phyloP scores from a whole-genome alignment of 2,797 vertebrate genomes.

The Phrynocephalus forsythii region DNA sequence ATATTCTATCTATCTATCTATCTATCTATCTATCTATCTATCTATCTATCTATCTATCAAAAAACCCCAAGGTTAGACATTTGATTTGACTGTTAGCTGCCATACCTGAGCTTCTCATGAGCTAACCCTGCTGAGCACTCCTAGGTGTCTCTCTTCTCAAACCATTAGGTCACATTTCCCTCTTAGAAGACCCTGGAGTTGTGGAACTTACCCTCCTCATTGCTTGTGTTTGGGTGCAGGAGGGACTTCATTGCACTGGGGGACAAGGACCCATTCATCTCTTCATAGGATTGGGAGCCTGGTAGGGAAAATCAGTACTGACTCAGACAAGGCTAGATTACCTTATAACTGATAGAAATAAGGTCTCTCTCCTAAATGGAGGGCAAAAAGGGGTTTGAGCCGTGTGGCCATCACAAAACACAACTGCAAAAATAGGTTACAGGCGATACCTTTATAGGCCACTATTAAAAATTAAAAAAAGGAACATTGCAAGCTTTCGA shows the following conservation, averaged over 20 bases:
- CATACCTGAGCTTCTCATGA: neutral
- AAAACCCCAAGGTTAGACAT: neutral
- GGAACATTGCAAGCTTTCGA: too few relatives aligned
- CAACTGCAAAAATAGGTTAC: too few relatives aligned
- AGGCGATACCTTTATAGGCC: too few relatives aligned
- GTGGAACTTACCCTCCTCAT: slow-evolving; percentile 31
- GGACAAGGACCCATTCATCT: slow-evolving; percentile 32
- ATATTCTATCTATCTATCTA: neutral
- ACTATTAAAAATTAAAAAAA: too few relatives aligned
- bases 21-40: too few relatives aligned
- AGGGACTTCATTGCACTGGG: slow-evolving; percentile 3
- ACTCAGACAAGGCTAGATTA: neutral
- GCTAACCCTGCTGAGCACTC: too few relatives aligned
- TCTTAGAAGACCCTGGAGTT: neutral
- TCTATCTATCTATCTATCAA: too few relatives aligned
- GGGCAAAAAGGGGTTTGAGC: too few relatives aligned
- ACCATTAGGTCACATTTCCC: too few relatives aligned
- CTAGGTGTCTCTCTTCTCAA: neutral
- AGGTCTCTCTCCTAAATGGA: neutral
- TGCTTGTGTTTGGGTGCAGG: slow-evolving; percentile 27
- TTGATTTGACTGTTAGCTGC: neutral
- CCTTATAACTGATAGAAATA: neutral
- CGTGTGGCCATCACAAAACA: too few relatives aligned
- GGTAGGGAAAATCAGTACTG: neutral
- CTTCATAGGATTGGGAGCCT: slow-evolving; percentile 44